Conservation (phyloP, 1,140 invertebrate genomes). For the Diachasmimorpha longicaudata region DNA sequence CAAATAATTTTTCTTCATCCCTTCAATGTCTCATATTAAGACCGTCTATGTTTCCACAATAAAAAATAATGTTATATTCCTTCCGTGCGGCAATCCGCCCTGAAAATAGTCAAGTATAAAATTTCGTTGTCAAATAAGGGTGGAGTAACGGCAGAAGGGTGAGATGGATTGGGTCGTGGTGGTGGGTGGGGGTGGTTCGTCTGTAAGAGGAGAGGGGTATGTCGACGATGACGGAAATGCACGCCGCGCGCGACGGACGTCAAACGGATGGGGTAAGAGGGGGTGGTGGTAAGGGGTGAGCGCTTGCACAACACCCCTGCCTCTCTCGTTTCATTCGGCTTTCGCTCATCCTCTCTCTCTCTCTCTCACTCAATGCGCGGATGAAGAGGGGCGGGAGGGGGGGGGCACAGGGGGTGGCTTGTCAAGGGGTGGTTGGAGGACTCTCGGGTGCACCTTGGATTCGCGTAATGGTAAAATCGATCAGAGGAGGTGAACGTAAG, state of each 20-base stretch:
- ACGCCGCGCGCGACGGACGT: background rate
- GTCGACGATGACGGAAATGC: constrained; percentile 27
- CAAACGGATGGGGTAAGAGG: background rate
- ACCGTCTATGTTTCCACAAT: too few relatives aligned
- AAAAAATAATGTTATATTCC: too few relatives aligned
- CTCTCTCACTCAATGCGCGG: background rate
- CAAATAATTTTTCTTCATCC: too few relatives aligned
- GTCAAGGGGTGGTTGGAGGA: constrained; percentile 10
- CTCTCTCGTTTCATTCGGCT: background rate
- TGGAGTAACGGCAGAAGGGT: constrained; percentile 5
- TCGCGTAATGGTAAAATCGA: constrained; percentile 52
- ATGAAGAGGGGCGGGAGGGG: background rate
- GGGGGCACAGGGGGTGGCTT: constrained; percentile 1
- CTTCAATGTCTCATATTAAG: background rate
- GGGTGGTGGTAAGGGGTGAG: background rate
- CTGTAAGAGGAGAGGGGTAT: background rate
- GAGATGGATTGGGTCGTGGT: background rate
- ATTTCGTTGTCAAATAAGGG: constrained; percentile 9
- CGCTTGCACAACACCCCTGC: background rate
- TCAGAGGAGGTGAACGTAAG: constrained; percentile 36
- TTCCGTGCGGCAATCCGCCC: background rate
- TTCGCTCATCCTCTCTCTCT: background rate
- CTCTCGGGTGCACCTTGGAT: constrained; percentile 38
- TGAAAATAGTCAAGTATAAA: constrained; percentile 10
- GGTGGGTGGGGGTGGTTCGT: background rate